Evolutionary conservation across 2,888 invertebrate species (phyloP).

Genomic region (Mycalesis mineus): DNA sequence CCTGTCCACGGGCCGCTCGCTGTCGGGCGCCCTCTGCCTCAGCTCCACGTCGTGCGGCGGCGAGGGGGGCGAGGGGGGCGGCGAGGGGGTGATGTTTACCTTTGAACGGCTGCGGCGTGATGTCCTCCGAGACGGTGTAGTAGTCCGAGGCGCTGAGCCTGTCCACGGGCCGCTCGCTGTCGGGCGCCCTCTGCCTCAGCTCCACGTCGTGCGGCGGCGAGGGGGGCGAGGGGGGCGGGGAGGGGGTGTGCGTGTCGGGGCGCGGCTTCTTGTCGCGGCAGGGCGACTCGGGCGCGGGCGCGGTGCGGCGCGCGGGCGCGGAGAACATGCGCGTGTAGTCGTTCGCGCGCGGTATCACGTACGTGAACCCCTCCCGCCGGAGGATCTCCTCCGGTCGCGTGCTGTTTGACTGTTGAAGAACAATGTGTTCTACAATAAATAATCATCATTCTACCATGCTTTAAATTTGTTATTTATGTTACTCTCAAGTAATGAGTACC

Average conservation of each 20-base stretch:
- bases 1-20: constrained; percentile 46
- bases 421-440: neutral
- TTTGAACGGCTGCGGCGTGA: constrained; percentile 73
- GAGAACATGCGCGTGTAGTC: constrained; percentile 76
- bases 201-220: constrained; percentile 42
- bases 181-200: constrained; percentile 46
- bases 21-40: constrained; percentile 43
- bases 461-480: no score
- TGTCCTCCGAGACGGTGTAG: constrained; percentile 68
- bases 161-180: constrained; percentile 43
- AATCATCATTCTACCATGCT: no score
- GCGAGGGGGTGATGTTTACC: constrained; percentile 54
- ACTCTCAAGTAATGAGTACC: no score
- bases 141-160: constrained; percentile 72
- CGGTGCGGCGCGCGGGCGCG: constrained; percentile 62
- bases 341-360: constrained; percentile 79
- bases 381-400: constrained; percentile 59
- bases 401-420: constrained; percentile 34
- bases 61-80: constrained; percentile 23
- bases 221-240: constrained; percentile 25
- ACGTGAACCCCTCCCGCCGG: constrained; percentile 71
- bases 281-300: constrained; percentile 66
- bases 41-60: constrained; percentile 46
- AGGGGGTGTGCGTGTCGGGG: constrained; percentile 33
- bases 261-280: constrained; percentile 69